phyloP scores from a whole-genome alignment of 2,113 vertebrate genomes.

The Aptenodytes forsteri region DNA sequence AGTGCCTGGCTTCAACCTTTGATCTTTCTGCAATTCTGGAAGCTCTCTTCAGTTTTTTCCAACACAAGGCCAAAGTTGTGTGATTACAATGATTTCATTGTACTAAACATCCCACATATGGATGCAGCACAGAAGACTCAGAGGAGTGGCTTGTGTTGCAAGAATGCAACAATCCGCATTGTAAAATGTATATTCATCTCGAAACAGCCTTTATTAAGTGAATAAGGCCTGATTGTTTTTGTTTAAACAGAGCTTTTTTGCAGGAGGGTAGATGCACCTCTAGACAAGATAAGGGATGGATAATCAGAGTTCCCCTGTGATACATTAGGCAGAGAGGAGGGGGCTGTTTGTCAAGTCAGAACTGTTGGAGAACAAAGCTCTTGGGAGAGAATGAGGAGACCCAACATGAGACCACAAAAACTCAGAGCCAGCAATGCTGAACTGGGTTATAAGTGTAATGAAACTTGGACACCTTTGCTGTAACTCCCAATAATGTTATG shows the following conservation, averaged over 20 bases:
- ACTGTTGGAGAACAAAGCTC: not conserved
- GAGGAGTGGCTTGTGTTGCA: slow-evolving; percentile 42
- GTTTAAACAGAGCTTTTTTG: not conserved
- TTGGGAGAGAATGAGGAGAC: not conserved
- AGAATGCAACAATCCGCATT: slow-evolving; percentile 16
- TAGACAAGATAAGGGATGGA: not conserved
- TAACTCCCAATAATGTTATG: not conserved
- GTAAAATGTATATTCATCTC: not conserved
- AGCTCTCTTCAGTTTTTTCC: slow-evolving; percentile 38
- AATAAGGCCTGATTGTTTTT: not conserved
- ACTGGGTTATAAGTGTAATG: not conserved
- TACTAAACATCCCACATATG: slow-evolving; percentile 59
- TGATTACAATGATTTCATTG: slow-evolving; percentile 46
- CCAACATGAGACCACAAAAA: not conserved
- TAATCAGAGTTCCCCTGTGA: not conserved
- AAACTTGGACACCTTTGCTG: not conserved
- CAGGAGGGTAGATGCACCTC: not conserved
- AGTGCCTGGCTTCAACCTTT: slow-evolving; percentile 53
- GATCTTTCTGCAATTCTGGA: slow-evolving; percentile 60
- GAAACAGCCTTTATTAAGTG: not conserved
- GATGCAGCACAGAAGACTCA: slow-evolving; percentile 22
- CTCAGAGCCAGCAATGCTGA: not conserved
- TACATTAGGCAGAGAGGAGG: not conserved
- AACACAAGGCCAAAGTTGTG: slow-evolving; percentile 61
- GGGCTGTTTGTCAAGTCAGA: not conserved